Conservation (phyloP, 2,113 vertebrate genomes). For the Amia ocellicauda region DNA sequence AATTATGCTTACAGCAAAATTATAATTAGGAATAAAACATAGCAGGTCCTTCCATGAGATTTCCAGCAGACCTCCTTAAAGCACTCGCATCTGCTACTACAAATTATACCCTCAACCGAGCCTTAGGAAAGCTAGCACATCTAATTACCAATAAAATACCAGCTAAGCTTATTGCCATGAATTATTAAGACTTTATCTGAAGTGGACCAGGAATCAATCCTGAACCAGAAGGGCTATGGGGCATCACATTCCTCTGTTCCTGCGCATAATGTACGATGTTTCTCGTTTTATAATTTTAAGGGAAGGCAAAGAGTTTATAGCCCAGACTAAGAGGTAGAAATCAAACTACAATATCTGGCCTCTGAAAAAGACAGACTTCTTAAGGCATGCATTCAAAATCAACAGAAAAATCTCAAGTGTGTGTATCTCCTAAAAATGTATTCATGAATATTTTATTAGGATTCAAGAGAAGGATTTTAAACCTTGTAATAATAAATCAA, state of each 20-base stretch:
- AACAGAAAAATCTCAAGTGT: too few relatives aligned
- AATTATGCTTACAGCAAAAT: conserved; percentile 64
- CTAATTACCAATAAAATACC: conserved; percentile 89
- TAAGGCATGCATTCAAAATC: too few relatives aligned
- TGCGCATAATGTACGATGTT: conserved; percentile 57
- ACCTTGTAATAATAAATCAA: too few relatives aligned
- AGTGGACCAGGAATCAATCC: conserved; percentile 72
- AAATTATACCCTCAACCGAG: conserved; percentile 69
- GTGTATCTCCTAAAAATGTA: too few relatives aligned
- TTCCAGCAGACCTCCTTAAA: conserved; percentile 68
- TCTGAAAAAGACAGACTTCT: too few relatives aligned
- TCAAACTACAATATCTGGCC: too few relatives aligned
- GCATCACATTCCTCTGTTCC: conserved; percentile 58
- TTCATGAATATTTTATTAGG: too few relatives aligned
- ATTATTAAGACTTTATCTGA: conserved; percentile 83
- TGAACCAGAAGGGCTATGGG: conserved; percentile 65
- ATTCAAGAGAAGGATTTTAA: too few relatives aligned
- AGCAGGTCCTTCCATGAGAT: conserved; percentile 49
- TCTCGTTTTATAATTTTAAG: neutral
- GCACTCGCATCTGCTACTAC: conserved; percentile 76
- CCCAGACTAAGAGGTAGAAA: too few relatives aligned
- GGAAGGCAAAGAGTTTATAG: too few relatives aligned
- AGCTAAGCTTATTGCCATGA: conserved; percentile 82
- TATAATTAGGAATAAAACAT: conserved; percentile 65
- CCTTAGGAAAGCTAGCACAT: conserved; percentile 60